A percentile compares a stretch with the other conserved stretches of the same genome.
Evolutionary conservation across 2,888 invertebrate species (phyloP).

Genomic region (Lucinisca nassula): DNA sequence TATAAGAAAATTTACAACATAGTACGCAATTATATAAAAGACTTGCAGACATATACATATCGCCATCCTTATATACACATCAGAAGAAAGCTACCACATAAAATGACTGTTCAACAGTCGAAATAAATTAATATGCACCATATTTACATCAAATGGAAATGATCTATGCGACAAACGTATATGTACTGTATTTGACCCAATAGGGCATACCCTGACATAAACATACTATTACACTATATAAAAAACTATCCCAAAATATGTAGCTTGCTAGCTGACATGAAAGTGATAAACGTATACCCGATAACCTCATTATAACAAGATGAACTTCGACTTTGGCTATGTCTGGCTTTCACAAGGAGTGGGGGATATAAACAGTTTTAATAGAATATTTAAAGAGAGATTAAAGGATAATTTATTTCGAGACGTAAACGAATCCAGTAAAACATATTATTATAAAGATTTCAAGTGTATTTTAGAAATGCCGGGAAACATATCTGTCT

Average conservation of each 20-base stretch:
- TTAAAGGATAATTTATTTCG: background rate
- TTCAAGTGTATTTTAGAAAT: background rate
- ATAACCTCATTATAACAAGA: background rate
- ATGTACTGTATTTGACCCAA: too few relatives aligned
- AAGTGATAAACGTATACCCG: background rate
- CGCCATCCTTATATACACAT: background rate
- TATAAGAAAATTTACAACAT: background rate
- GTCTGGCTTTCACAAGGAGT: background rate
- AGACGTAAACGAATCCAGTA: background rate
- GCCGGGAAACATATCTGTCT: background rate
- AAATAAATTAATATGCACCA: constrained; percentile 11
- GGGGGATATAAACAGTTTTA: background rate
- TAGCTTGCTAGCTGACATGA: background rate
- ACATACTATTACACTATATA: background rate
- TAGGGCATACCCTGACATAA: background rate
- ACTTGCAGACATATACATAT: background rate
- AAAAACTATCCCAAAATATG: background rate
- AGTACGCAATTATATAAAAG: background rate
- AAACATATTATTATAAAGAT: background rate
- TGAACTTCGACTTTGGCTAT: background rate
- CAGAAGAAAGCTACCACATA: background rate
- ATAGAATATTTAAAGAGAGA: background rate
- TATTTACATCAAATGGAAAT: constrained; percentile 9
- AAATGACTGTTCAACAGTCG: constrained; percentile 16
- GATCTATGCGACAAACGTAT: background rate